Conservation (phyloP, 37 sponge, comb jelly and placozoan species). For the Ephydatia muelleri region DNA sequence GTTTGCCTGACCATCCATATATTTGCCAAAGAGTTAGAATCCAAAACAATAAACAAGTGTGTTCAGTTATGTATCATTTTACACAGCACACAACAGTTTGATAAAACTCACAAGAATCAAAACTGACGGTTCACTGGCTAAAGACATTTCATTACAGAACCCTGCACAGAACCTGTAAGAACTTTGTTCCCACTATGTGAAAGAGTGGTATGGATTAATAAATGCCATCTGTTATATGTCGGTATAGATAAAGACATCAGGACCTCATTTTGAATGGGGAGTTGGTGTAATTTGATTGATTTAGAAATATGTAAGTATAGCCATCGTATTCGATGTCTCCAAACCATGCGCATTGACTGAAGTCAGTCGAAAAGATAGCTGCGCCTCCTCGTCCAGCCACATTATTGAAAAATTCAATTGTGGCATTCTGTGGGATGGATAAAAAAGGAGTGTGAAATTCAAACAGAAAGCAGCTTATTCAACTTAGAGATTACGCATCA, state of each 20-base stretch:
- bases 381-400: constrained; percentile 57
- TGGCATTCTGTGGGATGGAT: constrained; percentile 25
- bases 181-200: background rate
- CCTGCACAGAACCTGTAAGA: background rate
- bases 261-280: constrained; percentile 42
- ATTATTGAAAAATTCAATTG: constrained; percentile 54
- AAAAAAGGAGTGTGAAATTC: constrained; percentile 6
- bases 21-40: too few species aligned
- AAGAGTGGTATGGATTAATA: too few species aligned
- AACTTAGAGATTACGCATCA: too few species aligned
- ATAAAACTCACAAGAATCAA: background rate
- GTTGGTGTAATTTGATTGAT: constrained; percentile 3
- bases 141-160: background rate
- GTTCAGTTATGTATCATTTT: too few species aligned
- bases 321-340: constrained; percentile 6
- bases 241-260: too few species aligned
- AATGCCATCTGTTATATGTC: too few species aligned
- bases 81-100: background rate
- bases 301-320: constrained; percentile 37
- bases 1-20: too few species aligned
- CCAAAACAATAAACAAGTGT: too few species aligned
- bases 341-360: constrained; percentile 63
- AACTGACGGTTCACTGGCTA: constrained; percentile 39
- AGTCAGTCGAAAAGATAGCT: constrained; percentile 70
- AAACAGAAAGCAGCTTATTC: too few species aligned